Evolutionary conservation across 2,113 vertebrate species (phyloP).

Genomic region (Neodon shergylaensis): DNA sequence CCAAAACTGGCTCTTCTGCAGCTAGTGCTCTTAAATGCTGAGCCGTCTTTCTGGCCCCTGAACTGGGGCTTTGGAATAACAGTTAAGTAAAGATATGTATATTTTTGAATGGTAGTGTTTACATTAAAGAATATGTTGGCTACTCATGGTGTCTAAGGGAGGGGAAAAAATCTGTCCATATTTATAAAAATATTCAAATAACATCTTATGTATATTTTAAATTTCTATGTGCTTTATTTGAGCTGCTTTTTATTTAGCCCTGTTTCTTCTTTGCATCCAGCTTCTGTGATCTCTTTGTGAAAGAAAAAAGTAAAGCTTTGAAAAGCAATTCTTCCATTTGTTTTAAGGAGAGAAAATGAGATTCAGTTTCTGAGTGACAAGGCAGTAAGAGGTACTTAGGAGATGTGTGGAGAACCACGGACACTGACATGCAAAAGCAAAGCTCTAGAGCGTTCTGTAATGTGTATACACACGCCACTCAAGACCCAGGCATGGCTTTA

Average conservation of each 20-base stretch:
- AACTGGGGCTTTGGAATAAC: neutral
- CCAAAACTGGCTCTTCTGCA: neutral
- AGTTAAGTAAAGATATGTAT: neutral
- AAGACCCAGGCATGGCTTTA: slow-evolving; percentile 55
- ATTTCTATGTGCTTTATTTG: slow-evolving; percentile 45
- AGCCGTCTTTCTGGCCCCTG: neutral
- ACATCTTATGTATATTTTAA: slow-evolving; percentile 3
- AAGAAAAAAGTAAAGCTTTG: slow-evolving; percentile 73
- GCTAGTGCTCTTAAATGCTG: neutral
- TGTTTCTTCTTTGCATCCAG: slow-evolving; percentile 64
- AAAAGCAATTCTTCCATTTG: slow-evolving; percentile 71
- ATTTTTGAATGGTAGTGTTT: neutral
- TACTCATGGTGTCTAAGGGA: neutral
- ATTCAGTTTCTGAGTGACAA: slow-evolving; percentile 81
- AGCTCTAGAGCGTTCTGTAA: slow-evolving; percentile 75
- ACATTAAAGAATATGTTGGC: slow-evolving; percentile 12
- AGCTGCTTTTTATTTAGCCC: slow-evolving; percentile 65
- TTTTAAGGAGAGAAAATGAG: slow-evolving; percentile 78
- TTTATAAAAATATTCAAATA: slow-evolving; percentile 56
- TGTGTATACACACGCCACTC: slow-evolving; percentile 67
- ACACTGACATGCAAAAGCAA: slow-evolving; percentile 78
- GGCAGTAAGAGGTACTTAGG: slow-evolving; percentile 77
- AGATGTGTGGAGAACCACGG: slow-evolving; percentile 73
- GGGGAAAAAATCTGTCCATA: neutral
- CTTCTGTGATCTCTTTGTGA: slow-evolving; percentile 78